Evolutionary conservation across 2,113 vertebrate species (phyloP).

Genomic region (Bos indicus): DNA sequence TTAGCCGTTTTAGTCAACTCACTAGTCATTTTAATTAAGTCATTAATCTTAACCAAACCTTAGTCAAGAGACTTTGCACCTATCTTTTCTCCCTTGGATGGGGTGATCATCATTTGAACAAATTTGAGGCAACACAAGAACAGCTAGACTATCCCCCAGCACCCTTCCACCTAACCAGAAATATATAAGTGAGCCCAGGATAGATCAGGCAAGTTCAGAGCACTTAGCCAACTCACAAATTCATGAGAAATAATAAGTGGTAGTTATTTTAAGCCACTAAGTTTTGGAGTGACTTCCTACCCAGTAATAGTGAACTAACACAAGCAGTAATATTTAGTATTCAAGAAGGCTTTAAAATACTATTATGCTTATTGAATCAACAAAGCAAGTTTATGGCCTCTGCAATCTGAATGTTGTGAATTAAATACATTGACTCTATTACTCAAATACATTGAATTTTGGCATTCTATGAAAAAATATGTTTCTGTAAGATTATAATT

Average conservation of each 20-base stretch:
- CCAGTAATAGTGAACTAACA: background rate
- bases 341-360: background rate
- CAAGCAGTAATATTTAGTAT: background rate
- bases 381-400: background rate
- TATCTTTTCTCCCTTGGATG: background rate
- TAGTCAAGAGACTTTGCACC: background rate
- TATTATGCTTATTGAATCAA: background rate
- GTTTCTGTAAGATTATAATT: background rate
- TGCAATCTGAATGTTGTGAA: background rate
- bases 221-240: background rate
- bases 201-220: background rate
- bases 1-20: background rate
- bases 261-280: background rate
- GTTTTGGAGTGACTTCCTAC: background rate
- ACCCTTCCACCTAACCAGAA: background rate
- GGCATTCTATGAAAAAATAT: background rate
- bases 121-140: background rate
- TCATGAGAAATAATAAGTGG: background rate
- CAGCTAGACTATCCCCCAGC: background rate
- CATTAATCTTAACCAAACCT: background rate
- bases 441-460: background rate
- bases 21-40: background rate
- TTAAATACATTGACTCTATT: background rate
- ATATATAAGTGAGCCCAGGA: background rate
- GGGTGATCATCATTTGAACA: background rate